These are phyloP conservation scores for Smutsia gigantea DNA, from an alignment of 2,797 vertebrate genomes.

Conservation along the genomic window DNA sequence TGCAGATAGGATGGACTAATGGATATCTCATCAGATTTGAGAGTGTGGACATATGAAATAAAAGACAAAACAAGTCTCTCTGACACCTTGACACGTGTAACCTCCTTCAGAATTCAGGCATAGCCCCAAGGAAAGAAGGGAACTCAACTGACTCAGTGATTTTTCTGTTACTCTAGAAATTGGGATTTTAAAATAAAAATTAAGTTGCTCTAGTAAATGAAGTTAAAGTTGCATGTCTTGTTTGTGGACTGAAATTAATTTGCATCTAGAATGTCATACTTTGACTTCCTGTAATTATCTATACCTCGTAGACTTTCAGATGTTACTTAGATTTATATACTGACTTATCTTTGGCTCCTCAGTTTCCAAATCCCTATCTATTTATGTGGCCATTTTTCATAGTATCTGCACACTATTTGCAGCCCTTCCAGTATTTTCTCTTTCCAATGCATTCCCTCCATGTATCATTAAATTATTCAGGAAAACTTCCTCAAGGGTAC, in stretches of 20 bases:
- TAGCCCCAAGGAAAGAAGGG: background rate
- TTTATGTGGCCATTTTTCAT: constrained; percentile 12
- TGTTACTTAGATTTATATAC: background rate
- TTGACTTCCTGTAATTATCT: background rate
- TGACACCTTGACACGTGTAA: background rate
- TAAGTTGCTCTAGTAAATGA: background rate
- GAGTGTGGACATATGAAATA: background rate
- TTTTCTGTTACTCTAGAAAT: background rate
- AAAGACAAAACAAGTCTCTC: background rate
- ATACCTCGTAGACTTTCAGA: background rate
- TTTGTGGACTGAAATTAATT: constrained; percentile 18
- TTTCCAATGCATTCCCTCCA: background rate
- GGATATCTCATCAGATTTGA: background rate
- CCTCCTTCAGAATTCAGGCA: background rate
- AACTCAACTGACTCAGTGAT: background rate
- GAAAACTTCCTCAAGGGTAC: constrained; percentile 19
- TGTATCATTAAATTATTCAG: constrained; percentile 53
- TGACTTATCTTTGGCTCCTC: background rate
- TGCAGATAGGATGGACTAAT: background rate
- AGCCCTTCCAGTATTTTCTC: constrained; percentile 24
- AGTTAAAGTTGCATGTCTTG: background rate
- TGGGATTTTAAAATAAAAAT: background rate
- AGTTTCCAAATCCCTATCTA: background rate
- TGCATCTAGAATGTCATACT: background rate
- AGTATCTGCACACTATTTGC: background rate